Percentiles rank a stretch among this genome's conserved stretches.
phyloP scores from a whole-genome alignment of 2,113 vertebrate genomes.

The Sturnus vulgaris region DNA sequence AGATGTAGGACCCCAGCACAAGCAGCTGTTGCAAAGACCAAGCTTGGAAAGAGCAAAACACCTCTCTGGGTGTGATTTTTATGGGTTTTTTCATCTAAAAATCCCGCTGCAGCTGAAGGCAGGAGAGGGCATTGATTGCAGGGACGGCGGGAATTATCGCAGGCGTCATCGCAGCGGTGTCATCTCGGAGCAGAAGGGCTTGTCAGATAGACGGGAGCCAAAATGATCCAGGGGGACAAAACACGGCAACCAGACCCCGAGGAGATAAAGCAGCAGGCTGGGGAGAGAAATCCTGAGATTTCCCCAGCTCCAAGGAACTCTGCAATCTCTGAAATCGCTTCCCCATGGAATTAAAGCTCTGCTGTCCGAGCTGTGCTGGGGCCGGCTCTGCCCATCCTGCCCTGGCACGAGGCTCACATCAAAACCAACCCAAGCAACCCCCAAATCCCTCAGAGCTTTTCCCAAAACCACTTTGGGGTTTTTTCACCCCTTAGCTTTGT shows the following conservation, averaged over 20 bases:
- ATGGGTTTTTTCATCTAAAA: background rate
- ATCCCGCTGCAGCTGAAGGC: background rate
- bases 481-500: background rate
- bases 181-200: background rate
- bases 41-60: background rate
- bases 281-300: background rate
- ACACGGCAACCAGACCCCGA: rapidly evolving
- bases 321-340: background rate
- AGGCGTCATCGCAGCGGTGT: background rate
- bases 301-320: background rate
- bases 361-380: rapidly evolving
- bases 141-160: background rate
- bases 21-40: background rate
- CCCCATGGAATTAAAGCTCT: rapidly evolving
- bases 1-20: rapidly evolving
- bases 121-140: background rate
- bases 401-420: background rate
- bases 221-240: background rate
- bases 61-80: background rate
- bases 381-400: background rate
- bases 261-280: background rate
- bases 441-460: background rate
- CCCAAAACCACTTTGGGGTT: background rate
- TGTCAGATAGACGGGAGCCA: background rate
- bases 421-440: background rate